These are phyloP conservation scores for Cylloceria caligata DNA, from an alignment of 2,888 invertebrate genomes.

Conservation along the genomic window DNA sequence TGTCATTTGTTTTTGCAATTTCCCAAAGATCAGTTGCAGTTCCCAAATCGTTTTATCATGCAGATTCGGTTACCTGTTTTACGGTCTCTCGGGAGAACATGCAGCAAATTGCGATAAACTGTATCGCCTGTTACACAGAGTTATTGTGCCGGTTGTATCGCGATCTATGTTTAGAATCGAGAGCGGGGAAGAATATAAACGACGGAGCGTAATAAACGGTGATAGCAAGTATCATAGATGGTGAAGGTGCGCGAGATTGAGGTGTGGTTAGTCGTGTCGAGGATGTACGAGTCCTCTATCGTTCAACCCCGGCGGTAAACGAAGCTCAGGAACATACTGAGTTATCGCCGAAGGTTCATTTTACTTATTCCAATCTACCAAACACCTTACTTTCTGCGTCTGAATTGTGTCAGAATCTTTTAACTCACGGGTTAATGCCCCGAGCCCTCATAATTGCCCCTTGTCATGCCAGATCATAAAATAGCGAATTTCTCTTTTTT, in stretches of 20 bases:
- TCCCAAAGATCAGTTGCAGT: neutral
- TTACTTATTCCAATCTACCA: constrained; percentile 20
- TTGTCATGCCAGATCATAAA: constrained; percentile 19
- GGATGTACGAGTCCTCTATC: constrained; percentile 56
- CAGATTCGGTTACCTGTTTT: neutral
- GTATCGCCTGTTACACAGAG: neutral
- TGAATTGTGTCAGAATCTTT: constrained; percentile 27
- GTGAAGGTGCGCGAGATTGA: constrained; percentile 59
- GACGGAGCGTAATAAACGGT: constrained; percentile 1
- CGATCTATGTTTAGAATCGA: constrained; percentile 26
- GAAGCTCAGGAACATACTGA: constrained; percentile 30
- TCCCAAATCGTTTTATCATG: neutral
- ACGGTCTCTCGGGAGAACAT: neutral
- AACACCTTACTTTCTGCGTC: neutral
- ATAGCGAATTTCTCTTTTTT: neutral
- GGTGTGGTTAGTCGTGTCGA: constrained; percentile 57
- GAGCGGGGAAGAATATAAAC: constrained; percentile 25
- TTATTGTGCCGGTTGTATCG: neutral
- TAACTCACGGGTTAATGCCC: constrained; percentile 10
- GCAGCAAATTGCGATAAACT: neutral
- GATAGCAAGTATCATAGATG: constrained; percentile 45
- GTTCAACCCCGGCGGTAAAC: constrained; percentile 32
- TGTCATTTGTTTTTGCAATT: neutral
- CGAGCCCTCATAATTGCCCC: constrained; percentile 7
- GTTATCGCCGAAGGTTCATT: constrained; percentile 40